Evolutionary conservation across 2,113 vertebrate species (phyloP).

Genomic region (Istiophorus platypterus): DNA sequence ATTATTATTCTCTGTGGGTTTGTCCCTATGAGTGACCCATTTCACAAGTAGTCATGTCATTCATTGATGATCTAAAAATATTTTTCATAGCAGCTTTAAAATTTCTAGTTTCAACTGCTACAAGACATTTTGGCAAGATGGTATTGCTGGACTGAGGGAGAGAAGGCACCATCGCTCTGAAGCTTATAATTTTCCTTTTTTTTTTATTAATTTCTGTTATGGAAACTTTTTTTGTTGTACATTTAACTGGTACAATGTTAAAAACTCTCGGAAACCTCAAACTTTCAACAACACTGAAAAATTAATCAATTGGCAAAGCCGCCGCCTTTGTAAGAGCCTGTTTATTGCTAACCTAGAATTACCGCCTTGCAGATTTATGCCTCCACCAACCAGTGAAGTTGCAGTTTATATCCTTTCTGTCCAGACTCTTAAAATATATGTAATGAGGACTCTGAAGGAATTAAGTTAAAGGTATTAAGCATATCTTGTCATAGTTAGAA

Average conservation of each 20-base stretch:
- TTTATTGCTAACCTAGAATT: background rate
- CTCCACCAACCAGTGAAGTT: no score
- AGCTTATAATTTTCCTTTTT: conserved; percentile 8
- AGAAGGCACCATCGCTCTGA: conserved; percentile 3
- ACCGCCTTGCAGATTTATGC: no score
- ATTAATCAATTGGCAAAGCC: conserved; percentile 1
- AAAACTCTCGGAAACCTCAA: background rate
- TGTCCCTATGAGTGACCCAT: background rate
- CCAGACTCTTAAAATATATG: no score
- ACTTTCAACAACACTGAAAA: conserved; percentile 1
- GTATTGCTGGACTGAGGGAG: conserved; percentile 6
- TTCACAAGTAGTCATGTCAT: background rate
- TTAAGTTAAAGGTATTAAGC: no score
- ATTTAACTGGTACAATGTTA: conserved; percentile 11
- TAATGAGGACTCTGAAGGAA: no score
- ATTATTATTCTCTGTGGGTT: background rate
- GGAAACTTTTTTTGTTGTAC: conserved; percentile 13
- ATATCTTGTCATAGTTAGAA: no score
- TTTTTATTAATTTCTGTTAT: background rate
- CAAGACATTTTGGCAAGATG: background rate
- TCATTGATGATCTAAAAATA: no score
- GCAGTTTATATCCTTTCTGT: no score
- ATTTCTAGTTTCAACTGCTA: background rate
- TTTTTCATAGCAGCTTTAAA: no score
- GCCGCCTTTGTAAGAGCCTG: background rate